Evolutionary conservation across 2,113 vertebrate genomes (phyloP).

Genomic region (Seriola rivoliana): DNA sequence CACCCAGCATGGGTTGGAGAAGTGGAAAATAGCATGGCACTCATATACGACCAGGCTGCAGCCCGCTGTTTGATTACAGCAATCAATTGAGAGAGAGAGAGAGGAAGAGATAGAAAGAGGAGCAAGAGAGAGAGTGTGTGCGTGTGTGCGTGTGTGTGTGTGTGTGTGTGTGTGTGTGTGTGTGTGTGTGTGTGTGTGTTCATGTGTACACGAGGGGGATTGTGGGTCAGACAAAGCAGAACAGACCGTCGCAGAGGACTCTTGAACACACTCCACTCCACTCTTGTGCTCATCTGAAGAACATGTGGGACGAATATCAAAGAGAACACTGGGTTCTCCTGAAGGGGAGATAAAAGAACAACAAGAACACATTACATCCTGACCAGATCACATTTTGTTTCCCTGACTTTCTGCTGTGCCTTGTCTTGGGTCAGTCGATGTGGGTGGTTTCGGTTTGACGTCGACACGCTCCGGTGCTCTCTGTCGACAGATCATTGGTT

Average conservation of each 20-base stretch:
- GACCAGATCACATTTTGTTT: conserved; percentile 29
- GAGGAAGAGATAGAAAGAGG: conserved; percentile 21
- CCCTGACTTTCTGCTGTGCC: conserved; percentile 27
- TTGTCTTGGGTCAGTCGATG: conserved; percentile 15
- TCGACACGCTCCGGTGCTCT: conserved; percentile 34
- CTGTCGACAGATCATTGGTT: conserved; percentile 42
- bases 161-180: conserved; percentile 1
- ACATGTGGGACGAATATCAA: conserved; percentile 62
- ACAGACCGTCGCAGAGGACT: conserved; percentile 61
- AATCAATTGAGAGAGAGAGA: conserved; percentile 57
- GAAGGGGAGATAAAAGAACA: conserved; percentile 54
- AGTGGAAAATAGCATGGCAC: conserved; percentile 61
- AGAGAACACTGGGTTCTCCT: conserved; percentile 44
- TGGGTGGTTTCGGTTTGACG: conserved; percentile 57
- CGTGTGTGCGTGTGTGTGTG: background rate
- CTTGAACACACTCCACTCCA: conserved; percentile 55
- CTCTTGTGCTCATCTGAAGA: conserved; percentile 64
- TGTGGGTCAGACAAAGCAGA: conserved; percentile 61
- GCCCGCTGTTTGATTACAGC: conserved; percentile 67
- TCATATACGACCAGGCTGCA: conserved; percentile 40
- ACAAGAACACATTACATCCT: conserved; percentile 34
- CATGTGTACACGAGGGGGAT: conserved; percentile 16
- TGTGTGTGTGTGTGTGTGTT: conserved; percentile 4
- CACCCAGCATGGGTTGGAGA: conserved; percentile 41
- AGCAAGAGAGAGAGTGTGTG: conserved; percentile 16